Base-by-base conservation (phyloP, 2,888 invertebrate genomes). In the Patella ulyssiponensis region DNA sequence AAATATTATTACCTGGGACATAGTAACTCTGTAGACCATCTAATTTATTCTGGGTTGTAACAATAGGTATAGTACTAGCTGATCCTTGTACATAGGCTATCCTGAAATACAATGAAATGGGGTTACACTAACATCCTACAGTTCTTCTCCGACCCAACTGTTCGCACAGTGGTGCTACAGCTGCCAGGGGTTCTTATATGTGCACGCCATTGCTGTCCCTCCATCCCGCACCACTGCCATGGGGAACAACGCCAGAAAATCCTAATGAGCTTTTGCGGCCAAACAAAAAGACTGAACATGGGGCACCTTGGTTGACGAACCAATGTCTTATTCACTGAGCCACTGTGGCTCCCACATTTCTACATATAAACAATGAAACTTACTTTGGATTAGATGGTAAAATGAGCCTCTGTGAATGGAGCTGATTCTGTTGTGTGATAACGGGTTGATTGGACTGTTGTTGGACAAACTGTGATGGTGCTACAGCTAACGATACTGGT, bases 391-490 rank as follows among this genome's bases (percentile, higher is more conserved):
- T 64, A 23, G 64, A 64, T 12, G 64, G 64, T 64, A 64, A 23
- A 64, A 64, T 64, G 23, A 69, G 64, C 15, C 73, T 72, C 53
- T 80, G 81, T 58, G 80, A 80, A 20, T 79, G 80, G 52, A 79
- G 64, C 17, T 75, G 82, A 44, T 78, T 76, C 58, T 81, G 80
- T 71, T 44, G 52, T 52, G 71, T 71, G 14, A 64, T 23, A 64
- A 64, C 64, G 1, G 44, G 44, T 64, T 64, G 64, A 3, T 64
- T 9, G 23, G 20, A 23, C 20, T 20, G 20, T 23, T 81, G 81
- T 27, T 80, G 56, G 12, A 77, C 52, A 9, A 77, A 79, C 69
- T 82, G 83, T 54, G 75, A 75, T 23, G 20, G 20, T 23, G 20
- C 23, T 11, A 64, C 64, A 20, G 64, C 20, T 64, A 64, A 23